Conservation (phyloP, 2,888 invertebrate species). For the Pterostichus madidus region DNA sequence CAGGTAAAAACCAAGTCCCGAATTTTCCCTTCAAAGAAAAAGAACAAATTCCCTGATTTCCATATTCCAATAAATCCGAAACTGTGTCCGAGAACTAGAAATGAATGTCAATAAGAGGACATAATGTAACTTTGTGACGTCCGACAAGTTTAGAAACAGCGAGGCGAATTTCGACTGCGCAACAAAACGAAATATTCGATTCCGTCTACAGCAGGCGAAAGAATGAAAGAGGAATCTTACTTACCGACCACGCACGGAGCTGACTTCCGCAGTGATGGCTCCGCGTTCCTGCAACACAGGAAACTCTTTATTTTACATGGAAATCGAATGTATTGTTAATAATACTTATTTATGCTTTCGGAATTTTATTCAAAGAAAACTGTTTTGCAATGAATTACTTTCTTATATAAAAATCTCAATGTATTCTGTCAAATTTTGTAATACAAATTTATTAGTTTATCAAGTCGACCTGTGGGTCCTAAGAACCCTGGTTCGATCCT, state of each 20-base stretch:
- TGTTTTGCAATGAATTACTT: too few relatives aligned
- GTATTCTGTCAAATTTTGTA: too few relatives aligned
- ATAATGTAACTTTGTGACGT: constrained; percentile 54
- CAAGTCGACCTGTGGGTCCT: too few relatives aligned
- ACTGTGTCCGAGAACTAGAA: constrained; percentile 53
- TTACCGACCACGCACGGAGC: neutral
- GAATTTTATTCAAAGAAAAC: too few relatives aligned
- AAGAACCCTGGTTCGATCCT: too few relatives aligned
- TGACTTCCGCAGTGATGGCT: neutral
- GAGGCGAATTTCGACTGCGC: neutral
- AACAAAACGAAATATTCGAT: constrained; percentile 33
- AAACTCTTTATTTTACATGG: neutral
- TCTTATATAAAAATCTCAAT: too few relatives aligned
- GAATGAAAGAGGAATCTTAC: neutral
- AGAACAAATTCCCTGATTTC: constrained; percentile 47
- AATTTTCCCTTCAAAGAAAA: constrained; percentile 26
- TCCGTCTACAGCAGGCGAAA: neutral
- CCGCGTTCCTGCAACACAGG: neutral
- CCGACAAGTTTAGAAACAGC: neutral
- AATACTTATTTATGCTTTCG: neutral
- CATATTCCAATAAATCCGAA: constrained; percentile 59
- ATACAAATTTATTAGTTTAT: too few relatives aligned
- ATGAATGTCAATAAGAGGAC: constrained; percentile 57
- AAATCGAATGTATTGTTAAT: constrained; percentile 4
- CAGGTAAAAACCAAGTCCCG: constrained; percentile 18